These are phyloP conservation scores for Synaphobranchus kaupii DNA, from an alignment of 2,797 vertebrate genomes.

Conservation along the genomic window DNA sequence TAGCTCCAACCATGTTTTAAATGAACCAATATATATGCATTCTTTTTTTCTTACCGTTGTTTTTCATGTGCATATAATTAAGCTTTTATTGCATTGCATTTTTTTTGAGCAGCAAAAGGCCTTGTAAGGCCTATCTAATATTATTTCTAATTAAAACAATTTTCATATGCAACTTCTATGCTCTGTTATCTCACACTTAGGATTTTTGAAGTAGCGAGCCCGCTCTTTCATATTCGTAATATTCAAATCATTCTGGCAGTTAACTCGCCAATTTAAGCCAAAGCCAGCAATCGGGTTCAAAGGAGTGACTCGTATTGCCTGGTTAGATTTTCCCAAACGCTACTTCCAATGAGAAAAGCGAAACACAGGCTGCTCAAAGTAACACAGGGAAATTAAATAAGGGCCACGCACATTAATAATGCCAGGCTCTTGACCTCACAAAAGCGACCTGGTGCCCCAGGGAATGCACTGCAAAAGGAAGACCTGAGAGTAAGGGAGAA, in stretches of 20 bases:
- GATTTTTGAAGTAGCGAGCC: slow-evolving; percentile 1
- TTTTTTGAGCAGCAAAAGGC: slow-evolving; percentile 11
- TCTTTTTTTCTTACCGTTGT: slow-evolving; percentile 21
- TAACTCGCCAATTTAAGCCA: slow-evolving; percentile 12
- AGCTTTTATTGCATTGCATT: slow-evolving; percentile 12
- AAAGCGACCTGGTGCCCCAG: neutral
- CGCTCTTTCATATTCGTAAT: neutral
- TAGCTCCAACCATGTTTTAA: slow-evolving; percentile 30
- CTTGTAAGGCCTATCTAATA: slow-evolving; percentile 13
- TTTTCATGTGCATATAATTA: slow-evolving; percentile 25
- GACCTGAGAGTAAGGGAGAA: neutral
- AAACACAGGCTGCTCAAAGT: neutral
- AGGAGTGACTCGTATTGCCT: neutral
- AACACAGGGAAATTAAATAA: slow-evolving; percentile 3
- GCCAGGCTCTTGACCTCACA: neutral
- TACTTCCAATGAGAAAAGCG: neutral
- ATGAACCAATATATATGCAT: slow-evolving; percentile 34
- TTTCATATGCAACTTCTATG: neutral
- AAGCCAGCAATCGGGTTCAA: slow-evolving; percentile 8
- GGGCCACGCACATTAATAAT: neutral
- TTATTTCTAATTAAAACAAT: slow-evolving; percentile 19
- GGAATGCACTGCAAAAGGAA: neutral
- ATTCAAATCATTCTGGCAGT: slow-evolving; percentile 5
- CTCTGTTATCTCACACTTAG: neutral
- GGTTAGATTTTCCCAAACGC: neutral